Conservation (phyloP, 2,797 vertebrate genomes). For the Okamejei kenojei region DNA sequence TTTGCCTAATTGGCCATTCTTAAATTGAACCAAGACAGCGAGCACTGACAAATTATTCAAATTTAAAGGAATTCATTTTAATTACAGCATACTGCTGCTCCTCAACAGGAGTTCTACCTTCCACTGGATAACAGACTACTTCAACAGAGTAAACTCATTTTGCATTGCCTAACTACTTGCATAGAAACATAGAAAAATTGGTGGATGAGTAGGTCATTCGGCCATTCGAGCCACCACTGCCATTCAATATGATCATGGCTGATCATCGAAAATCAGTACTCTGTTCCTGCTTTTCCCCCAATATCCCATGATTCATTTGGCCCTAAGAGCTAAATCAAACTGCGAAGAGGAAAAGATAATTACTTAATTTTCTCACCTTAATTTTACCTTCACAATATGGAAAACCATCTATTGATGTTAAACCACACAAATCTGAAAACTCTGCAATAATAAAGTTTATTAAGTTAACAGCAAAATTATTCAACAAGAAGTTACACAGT, state of each 20-base stretch:
- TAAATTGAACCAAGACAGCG: background rate
- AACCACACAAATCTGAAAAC: conserved; percentile 23
- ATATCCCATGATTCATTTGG: no score
- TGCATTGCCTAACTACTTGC: background rate
- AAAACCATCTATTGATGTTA: conserved; percentile 37
- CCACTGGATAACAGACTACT: background rate
- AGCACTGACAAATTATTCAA: background rate
- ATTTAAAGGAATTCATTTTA: background rate
- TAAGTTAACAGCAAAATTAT: background rate
- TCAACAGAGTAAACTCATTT: background rate
- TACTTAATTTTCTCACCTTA: conserved; percentile 25
- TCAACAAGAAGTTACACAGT: background rate
- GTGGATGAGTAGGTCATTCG: no score
- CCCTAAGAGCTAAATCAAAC: no score
- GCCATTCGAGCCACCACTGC: no score
- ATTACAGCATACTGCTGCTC: no score
- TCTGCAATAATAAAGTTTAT: conserved; percentile 14
- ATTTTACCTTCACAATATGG: conserved; percentile 35
- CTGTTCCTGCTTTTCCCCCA: no score
- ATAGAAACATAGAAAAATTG: no score
- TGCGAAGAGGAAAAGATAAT: no score
- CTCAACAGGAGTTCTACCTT: background rate
- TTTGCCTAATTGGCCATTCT: background rate
- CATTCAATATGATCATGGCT: no score
- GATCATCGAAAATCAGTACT: no score